Base-by-base conservation (phyloP, 2,113 vertebrate genomes). In the Sinocyclocheilus anophthalmus region DNA sequence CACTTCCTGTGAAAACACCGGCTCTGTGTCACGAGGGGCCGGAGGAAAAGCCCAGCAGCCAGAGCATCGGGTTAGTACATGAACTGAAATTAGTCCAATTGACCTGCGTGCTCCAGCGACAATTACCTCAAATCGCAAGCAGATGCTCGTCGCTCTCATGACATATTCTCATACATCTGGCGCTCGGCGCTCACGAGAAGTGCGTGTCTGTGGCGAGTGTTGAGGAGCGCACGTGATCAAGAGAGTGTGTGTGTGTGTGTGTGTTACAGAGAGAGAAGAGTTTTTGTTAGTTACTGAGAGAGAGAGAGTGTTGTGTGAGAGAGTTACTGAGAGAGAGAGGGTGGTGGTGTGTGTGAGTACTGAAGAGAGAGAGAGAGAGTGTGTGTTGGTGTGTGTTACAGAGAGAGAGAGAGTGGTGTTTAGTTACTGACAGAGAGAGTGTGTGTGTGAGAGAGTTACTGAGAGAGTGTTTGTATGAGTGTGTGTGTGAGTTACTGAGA, bases 91-190 rank as follows among this genome's bases (percentile, higher is more conserved):
- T 96, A 96, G 95, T 91, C 95, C 95, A 97, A 95, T 97, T 98
- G 97, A 98, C 98, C 97, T 95, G 93, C 93, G 93, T 92, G 95
- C 94, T 95, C 95, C 95, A 95, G 94, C 95, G 95, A 95, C 96
- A 99, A 97, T 97, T 97, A 95, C 95, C 93, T 95, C 90, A 90
- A 95, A 98, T 98, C 97, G 96, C 97, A 96, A 98, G 97, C 97
- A 98, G 97, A 98, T 98, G 97, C 95, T 92, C 90, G 92, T 92
- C 88, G 92, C 90, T 92, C 90, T 93, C 91, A 90, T 93, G 95
- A 96, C 94, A 94, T 95, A 95, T 95, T 94, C 92, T 91, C 90
- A 89, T 95, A 95, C 97, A 97, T 96, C 94, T 97, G 97, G 45
- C 82, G 45, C 45, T 13, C 84, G 81, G 88, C 89, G 59, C 88